Evolutionary conservation across 53 echinoderm and acorn worm species (phyloP).

Genomic region (Astropecten irregularis): DNA sequence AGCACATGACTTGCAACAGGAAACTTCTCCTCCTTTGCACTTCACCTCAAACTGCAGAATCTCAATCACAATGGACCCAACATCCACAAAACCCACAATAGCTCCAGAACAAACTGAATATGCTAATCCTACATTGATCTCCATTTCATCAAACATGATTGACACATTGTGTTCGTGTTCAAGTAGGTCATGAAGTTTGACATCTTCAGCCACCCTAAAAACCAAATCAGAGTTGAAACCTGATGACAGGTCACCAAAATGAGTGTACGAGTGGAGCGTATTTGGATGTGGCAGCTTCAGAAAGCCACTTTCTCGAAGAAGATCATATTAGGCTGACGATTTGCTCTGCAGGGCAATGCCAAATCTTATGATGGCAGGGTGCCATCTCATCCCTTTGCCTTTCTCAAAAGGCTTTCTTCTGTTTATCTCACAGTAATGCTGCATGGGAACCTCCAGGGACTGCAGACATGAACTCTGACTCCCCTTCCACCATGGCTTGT

Average conservation of each 20-base stretch:
- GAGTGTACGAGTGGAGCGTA: constrained; percentile 10
- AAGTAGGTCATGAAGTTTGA: neutral
- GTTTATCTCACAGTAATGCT: neutral
- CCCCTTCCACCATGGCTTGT: too few relatives aligned
- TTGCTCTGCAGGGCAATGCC: constrained; percentile 19
- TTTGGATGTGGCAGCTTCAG: constrained; percentile 9
- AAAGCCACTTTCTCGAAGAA: neutral
- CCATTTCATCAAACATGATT: neutral
- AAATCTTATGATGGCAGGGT: constrained; percentile 33
- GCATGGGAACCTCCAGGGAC: neutral
- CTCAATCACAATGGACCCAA: neutral
- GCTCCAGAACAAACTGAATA: neutral
- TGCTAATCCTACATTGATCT: neutral
- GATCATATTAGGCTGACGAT: constrained; percentile 20
- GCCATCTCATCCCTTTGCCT: constrained; percentile 14
- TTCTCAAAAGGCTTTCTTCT: neutral
- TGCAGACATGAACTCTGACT: too few relatives aligned
- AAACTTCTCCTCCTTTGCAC: neutral
- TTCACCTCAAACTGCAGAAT: neutral
- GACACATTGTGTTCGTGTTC: neutral
- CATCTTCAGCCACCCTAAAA: neutral
- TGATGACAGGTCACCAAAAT: neutral
- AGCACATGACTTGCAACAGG: constrained; percentile 13
- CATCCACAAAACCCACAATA: constrained; percentile 2
- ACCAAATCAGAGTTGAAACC: neutral